Base-by-base conservation (phyloP, 1,140 invertebrate species). In the Cherax destructor region DNA sequence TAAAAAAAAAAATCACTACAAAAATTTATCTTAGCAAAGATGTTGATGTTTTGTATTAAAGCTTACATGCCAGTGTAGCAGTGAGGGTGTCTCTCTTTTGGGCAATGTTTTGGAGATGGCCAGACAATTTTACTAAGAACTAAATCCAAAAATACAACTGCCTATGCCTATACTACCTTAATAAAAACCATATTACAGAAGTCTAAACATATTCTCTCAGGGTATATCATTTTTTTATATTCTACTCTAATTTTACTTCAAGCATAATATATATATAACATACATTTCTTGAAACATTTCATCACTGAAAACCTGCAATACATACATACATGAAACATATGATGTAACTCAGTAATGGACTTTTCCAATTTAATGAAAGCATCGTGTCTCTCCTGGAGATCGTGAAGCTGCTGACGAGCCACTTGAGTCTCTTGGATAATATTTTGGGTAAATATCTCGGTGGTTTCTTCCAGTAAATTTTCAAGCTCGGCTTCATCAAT, bases 331-430 rank as follows among this genome's bases (percentile, higher is more conserved):
- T 83, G 65, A 76, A 89, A 89, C 10, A 89, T 56, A n/a, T 56
- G 47, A 52, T 76, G 47, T 10, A 89, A 72, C 50, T 89, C 88
- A 1, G 30, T 30, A 24, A 89, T 83, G 47, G 88, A 89, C 76
- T 89, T 89, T 49, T 89, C 88, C 49, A 89, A 61, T 47, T 83
- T 89, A 11, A 89, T 83, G n/a, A 89, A 65, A 16, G 79, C 78
- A 11, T 83, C 88, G 41, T 89, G 88, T 80, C 88, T 61, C 59
- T 89, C 88, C 81, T 83, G 88, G 7, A 89, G 30, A 61, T 89
- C 79, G 6, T 49, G 24, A 24, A 89, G 80, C 69, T 89, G 88
- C 18, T 83, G 80, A 10, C 81, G 65, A 18, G 79, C 88, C 16
- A 89, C 30, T 47, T 76, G 79, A 18, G 79, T 89, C 49, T 89